Evolutionary conservation across 2,797 vertebrate species (phyloP), one percentile per base, ranked within the genome.

Genomic region (Oreochromis grahami): DNA sequence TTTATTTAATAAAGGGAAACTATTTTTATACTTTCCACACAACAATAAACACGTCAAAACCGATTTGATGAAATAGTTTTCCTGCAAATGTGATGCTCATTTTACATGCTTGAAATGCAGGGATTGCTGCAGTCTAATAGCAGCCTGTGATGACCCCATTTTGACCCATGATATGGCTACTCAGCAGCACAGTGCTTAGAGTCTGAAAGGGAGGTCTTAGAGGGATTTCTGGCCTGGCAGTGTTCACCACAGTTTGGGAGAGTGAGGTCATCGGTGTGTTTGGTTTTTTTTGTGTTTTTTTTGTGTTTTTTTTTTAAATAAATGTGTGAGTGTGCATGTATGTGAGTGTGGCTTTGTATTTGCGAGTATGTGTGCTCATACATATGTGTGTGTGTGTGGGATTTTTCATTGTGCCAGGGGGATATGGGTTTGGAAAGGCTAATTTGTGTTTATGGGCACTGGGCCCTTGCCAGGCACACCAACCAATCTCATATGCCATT

Each of bases 391-490:
- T 43, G 81, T 77, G 80, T 89, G 89, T 85, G 89, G 84, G 87
- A 88, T 85, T 90, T 93, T 95, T 94, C 89, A 92, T 91, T 91
- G 93, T 93, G 93, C 92, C 88, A 88, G 79, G 80, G 91, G 93
- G 93, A 93, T 93, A 91, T 92, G 91, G 91, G 90, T 93, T 93
- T 91, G 85, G 84, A 95, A 94, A 95, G 94, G 92, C 89, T 94
- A 94, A 95, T 95, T 92, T 94, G 90, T 88, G 91, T 94, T 96
- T 95, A 92, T 93, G 93, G 94, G 94, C 88, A 92, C 80, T 92
- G 92, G 91, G 88, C 80, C 81, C 72, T 91, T 93, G 90, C 93
- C 93, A 94, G 85, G 36, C 88, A 53, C 89, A 90, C 87, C 92
- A 86, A 89, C 84, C 88, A 89, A 86, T 91, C 82, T 92, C 68